These are phyloP conservation scores for Orchesella cincta DNA, from an alignment of 1,140 invertebrate species.

Conservation along the genomic window DNA sequence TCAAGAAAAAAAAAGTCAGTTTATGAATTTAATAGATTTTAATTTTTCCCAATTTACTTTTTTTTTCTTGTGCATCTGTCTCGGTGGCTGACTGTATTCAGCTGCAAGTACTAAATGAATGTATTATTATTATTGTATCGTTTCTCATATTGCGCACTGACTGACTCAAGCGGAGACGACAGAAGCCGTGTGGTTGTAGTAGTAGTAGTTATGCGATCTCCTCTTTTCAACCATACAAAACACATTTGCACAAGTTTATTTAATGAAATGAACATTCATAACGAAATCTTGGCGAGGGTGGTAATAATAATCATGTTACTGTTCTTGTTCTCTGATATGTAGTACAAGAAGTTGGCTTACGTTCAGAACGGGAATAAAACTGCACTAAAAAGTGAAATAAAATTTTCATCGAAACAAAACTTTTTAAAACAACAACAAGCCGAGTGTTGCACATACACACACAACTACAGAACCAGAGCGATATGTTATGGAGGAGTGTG, in stretches of 20 bases:
- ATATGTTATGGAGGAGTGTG: no score
- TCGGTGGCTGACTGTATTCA: no score
- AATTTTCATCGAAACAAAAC: constrained; percentile 28
- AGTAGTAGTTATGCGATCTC: no score
- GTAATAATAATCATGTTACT: constrained; percentile 8
- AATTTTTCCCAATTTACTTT: constrained; percentile 27
- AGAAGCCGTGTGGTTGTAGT: no score
- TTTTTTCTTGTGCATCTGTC: no score
- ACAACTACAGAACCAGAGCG: no score
- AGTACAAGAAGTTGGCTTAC: constrained; percentile 1
- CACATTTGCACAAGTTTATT: background rate
- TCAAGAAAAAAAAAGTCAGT: constrained; percentile 11
- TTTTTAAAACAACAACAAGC: background rate
- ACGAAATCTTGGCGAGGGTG: constrained; percentile 28
- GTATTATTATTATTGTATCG: background rate
- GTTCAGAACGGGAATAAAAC: constrained; percentile 27
- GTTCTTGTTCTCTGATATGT: background rate
- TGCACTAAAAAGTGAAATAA: constrained; percentile 25
- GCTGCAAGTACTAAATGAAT: background rate
- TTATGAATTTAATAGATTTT: constrained; percentile 30
- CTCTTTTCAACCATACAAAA: no score
- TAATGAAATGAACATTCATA: constrained; percentile 23
- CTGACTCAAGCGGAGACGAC: background rate
- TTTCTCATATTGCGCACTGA: background rate
- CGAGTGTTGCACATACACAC: background rate